These are phyloP conservation scores for Perca fluviatilis DNA, from an alignment of 2,113 vertebrate species.

Conservation along the genomic window DNA sequence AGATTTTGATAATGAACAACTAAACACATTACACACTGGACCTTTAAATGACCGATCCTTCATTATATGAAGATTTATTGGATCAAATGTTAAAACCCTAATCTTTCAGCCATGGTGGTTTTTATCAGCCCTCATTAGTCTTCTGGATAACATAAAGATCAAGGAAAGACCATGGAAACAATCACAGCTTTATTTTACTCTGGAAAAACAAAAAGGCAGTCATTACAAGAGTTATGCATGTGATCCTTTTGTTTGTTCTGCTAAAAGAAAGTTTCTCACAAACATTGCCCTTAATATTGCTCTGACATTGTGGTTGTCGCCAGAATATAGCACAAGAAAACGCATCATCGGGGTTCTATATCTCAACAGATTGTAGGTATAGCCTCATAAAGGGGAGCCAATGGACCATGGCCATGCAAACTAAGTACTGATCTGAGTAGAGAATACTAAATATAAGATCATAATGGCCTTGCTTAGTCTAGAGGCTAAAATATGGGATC, in stretches of 20 bases:
- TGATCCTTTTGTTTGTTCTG: constrained; percentile 9
- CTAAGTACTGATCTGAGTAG: constrained; percentile 51
- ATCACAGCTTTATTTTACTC: constrained; percentile 2
- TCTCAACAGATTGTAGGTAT: not conserved
- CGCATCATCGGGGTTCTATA: constrained; percentile 4
- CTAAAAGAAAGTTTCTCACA: constrained; percentile 20
- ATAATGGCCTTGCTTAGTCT: constrained; percentile 38
- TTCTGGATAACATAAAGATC: constrained; percentile 9
- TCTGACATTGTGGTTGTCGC: constrained; percentile 10
- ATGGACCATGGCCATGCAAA: constrained; percentile 49
- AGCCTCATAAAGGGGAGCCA: constrained; percentile 25
- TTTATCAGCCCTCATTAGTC: constrained; percentile 20
- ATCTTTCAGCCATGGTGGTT: not conserved
- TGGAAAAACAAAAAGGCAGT: constrained; percentile 21
- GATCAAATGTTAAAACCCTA: not conserved
- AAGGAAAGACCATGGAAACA: not conserved
- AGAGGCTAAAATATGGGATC: constrained; percentile 36
- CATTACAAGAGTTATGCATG: constrained; percentile 2
- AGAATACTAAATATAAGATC: constrained; percentile 30
- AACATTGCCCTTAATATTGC: constrained; percentile 16
- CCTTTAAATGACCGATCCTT: constrained; percentile 2
- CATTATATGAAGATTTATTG: constrained; percentile 14
- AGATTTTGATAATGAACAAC: too few species aligned
- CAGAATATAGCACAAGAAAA: constrained; percentile 23
- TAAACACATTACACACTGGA: not conserved